Conservation (phyloP, 30 jellyfish, hydroid and myxozoan species). For the Hydractinia echinata region DNA sequence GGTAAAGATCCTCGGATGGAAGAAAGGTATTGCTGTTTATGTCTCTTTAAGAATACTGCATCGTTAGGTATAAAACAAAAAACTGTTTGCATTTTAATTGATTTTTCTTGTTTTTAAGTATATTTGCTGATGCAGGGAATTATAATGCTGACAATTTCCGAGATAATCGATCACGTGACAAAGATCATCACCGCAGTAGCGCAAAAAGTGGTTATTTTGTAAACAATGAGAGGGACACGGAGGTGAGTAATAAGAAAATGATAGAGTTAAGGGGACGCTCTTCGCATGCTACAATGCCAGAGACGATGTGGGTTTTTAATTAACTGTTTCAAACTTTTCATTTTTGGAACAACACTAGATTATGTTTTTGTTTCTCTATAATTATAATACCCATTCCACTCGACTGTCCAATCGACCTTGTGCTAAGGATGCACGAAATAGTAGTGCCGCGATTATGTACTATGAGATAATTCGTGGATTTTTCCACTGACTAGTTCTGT, state of each 20-base stretch:
- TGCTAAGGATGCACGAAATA: no score
- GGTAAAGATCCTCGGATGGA: conserved; percentile 44
- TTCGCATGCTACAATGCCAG: no score
- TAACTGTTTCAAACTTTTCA: no score
- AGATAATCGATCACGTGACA: background rate
- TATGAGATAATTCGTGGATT: no score
- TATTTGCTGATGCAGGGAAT: conserved; percentile 83
- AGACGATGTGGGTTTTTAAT: no score
- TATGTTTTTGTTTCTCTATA: no score
- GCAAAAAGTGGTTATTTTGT: background rate
- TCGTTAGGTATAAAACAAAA: background rate
- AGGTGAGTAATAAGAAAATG: background rate
- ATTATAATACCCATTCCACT: no score
- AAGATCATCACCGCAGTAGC: background rate
- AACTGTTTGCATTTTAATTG: background rate
- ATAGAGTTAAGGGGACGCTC: no score
- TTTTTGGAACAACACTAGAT: no score
- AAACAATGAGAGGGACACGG: background rate
- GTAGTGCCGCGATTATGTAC: no score
- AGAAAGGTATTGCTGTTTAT: conserved; percentile 15
- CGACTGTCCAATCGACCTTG: no score
- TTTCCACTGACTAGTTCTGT: no score
- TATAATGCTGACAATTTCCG: conserved; percentile 21
- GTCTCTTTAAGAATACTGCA: background rate
- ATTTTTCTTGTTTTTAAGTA: conserved; percentile 36